A percentile compares a stretch with the other conserved stretches of the same genome.
Conservation (phyloP, 2,113 vertebrate species). For the Hirundichthys speculiger region DNA sequence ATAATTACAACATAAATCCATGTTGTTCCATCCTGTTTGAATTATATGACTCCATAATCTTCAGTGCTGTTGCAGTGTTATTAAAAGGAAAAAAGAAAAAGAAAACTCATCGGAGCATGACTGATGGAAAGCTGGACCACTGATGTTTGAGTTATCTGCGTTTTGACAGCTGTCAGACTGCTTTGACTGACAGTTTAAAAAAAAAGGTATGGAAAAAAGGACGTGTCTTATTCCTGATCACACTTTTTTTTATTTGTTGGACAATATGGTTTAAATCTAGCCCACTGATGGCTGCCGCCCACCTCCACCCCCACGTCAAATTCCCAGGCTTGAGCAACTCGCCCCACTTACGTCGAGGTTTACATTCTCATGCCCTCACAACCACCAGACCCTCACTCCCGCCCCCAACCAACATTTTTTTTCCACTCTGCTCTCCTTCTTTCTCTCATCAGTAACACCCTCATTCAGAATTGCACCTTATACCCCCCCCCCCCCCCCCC, state of each 20-base stretch:
- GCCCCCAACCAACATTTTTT: conserved; percentile 50
- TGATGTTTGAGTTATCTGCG: conserved; percentile 10
- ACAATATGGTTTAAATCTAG: conserved; percentile 72
- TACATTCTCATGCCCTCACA: conserved; percentile 80
- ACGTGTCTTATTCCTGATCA: conserved; percentile 43
- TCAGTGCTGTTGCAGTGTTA: conserved; percentile 1
- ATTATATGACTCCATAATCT: conserved; percentile 18
- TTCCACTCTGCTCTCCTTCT: conserved; percentile 21
- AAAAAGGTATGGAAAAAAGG: conserved; percentile 4
- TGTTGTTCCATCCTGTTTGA: conserved; percentile 31
- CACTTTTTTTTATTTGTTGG: conserved; percentile 40
- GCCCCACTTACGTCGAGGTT: conserved; percentile 73
- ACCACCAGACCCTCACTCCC: conserved; percentile 49
- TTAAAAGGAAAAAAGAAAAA: not conserved
- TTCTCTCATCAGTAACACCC: conserved; percentile 71
- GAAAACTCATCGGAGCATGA: not conserved
- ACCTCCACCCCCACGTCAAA: conserved; percentile 46
- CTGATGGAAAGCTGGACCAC: not conserved
- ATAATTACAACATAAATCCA: conserved; percentile 45
- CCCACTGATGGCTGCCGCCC: conserved; percentile 32
- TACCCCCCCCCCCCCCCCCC: conserved; percentile 16
- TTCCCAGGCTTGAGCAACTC: conserved; percentile 77
- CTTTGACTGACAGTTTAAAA: conserved; percentile 25
- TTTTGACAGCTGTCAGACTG: conserved; percentile 8
- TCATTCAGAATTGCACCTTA: conserved; percentile 64